phyloP scores from a whole-genome alignment of 2,113 vertebrate species.

The Boleophthalmus pectinirostris region DNA sequence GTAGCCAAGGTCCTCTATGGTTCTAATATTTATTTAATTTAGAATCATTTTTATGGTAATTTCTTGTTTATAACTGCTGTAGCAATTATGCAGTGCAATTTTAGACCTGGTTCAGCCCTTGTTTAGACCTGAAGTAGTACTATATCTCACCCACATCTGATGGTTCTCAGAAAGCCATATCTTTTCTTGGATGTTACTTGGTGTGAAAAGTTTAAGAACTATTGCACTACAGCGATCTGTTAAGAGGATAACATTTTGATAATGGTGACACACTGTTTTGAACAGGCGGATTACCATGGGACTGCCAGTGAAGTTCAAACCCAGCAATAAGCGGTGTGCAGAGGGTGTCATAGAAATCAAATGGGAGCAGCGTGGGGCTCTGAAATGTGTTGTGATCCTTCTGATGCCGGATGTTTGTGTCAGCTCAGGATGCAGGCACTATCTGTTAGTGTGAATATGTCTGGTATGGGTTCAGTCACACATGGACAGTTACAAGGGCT shows the following conservation, averaged over 20 bases:
- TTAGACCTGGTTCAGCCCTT: too few relatives aligned
- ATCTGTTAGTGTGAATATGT: not conserved
- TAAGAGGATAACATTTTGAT: not conserved
- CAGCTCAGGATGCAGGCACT: not conserved
- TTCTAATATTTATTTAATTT: too few relatives aligned
- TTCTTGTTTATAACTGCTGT: too few relatives aligned
- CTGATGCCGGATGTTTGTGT: not conserved
- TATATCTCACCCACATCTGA: too few relatives aligned
- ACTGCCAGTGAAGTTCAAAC: not conserved
- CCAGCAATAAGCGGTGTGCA: not conserved
- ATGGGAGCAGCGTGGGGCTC: not conserved
- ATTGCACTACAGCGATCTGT: not conserved
- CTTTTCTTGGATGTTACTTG: too few relatives aligned
- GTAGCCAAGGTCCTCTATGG: too few relatives aligned
- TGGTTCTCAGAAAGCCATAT: too few relatives aligned
- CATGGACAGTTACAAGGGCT: too few relatives aligned
- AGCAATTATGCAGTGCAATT: too few relatives aligned
- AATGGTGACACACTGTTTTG: not conserved
- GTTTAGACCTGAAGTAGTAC: too few relatives aligned
- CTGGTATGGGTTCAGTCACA: not conserved
- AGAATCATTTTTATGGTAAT: too few relatives aligned
- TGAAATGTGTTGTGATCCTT: not conserved
- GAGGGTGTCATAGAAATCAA: constrained; percentile 2
- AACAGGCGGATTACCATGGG: not conserved
- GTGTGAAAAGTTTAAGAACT: too few relatives aligned